Conservation (phyloP, 2,888 invertebrate genomes). For the Cheilosia vulpina region DNA sequence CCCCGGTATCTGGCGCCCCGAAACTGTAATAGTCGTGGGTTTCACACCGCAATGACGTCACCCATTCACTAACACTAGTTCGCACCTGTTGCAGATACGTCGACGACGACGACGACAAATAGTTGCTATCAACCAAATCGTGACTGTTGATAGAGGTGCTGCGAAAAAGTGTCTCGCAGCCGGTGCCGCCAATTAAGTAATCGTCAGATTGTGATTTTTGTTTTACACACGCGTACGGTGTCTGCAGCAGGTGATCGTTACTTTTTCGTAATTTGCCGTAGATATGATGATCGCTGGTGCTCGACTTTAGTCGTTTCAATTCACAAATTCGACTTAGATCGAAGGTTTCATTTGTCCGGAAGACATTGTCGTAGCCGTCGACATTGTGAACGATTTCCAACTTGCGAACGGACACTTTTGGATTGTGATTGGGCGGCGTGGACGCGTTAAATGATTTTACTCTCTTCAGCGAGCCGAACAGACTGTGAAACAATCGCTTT, state of each 20-base stretch:
- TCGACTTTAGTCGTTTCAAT: slow-evolving; percentile 79
- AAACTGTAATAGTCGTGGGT: slow-evolving; percentile 79
- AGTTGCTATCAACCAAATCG: slow-evolving; percentile 51
- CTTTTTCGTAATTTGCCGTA: slow-evolving; percentile 79
- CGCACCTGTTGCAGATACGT: slow-evolving; percentile 69
- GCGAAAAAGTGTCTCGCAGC: slow-evolving; percentile 28
- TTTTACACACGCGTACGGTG: slow-evolving; percentile 48
- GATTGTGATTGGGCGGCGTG: slow-evolving; percentile 52
- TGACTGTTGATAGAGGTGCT: slow-evolving; percentile 49
- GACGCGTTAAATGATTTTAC: slow-evolving; percentile 57
- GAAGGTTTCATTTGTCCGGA: slow-evolving; percentile 82
- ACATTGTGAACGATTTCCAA: slow-evolving; percentile 81
- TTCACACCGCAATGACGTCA: slow-evolving; percentile 81
- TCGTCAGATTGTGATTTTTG: slow-evolving; percentile 72
- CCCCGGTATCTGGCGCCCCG: slow-evolving; percentile 77
- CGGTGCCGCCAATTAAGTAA: slow-evolving; percentile 60
- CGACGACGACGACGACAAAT: slow-evolving; percentile 10
- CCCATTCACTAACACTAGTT: slow-evolving; percentile 81
- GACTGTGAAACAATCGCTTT: slow-evolving; percentile 77
- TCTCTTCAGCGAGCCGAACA: slow-evolving; percentile 79
- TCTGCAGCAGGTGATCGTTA: slow-evolving; percentile 69
- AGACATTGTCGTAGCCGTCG: slow-evolving; percentile 80
- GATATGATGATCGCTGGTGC: slow-evolving; percentile 81
- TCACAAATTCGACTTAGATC: slow-evolving; percentile 82
- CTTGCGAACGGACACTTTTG: slow-evolving; percentile 27